Percentiles rank a stretch among this genome's conserved stretches.
Evolutionary conservation across 1,140 invertebrate species (phyloP).

Genomic region (Neodiprion lecontei): DNA sequence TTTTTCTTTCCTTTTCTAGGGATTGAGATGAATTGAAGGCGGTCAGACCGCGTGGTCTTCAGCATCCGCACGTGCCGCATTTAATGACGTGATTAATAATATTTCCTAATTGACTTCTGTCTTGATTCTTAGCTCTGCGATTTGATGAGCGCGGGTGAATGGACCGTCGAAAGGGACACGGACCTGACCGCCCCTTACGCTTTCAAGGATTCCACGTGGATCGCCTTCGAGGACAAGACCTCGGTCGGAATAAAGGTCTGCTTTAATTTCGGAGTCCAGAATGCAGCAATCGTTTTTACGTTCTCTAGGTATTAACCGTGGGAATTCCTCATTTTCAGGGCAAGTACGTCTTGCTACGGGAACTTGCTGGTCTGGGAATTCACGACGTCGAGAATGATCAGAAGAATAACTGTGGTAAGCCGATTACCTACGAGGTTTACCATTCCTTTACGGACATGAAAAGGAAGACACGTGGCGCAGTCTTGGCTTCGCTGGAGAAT

Average conservation of each 20-base stretch:
- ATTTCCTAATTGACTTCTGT: not conserved
- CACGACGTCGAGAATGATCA: conserved; percentile 51
- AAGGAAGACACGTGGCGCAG: conserved; percentile 61
- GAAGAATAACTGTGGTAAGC: conserved; percentile 46
- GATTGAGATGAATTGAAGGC: not conserved
- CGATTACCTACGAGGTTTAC: conserved; percentile 47
- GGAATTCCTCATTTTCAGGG: conserved; percentile 51
- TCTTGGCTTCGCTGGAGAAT: conserved; percentile 54
- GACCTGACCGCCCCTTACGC: conserved; percentile 81
- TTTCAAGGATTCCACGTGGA: conserved; percentile 75
- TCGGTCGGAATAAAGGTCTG: conserved; percentile 76
- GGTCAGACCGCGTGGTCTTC: not conserved
- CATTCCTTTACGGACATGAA: conserved; percentile 58
- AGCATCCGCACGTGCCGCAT: conserved; percentile 2
- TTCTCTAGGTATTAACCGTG: too few species aligned
- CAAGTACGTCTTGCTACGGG: conserved; percentile 66
- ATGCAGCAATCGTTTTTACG: not conserved
- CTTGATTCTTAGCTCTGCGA: conserved; percentile 65
- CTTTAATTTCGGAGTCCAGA: not conserved
- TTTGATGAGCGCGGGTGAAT: conserved; percentile 66
- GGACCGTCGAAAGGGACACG: conserved; percentile 80
- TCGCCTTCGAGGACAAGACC: conserved; percentile 78
- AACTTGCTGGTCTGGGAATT: conserved; percentile 64
- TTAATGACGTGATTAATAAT: conserved; percentile 13
- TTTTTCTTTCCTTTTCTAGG: too few species aligned